Percentiles rank a stretch among this genome's conserved stretches.
These are phyloP conservation scores for Anoplius nigerrimus DNA, from an alignment of 2,888 invertebrate genomes.

Conservation along the genomic window DNA sequence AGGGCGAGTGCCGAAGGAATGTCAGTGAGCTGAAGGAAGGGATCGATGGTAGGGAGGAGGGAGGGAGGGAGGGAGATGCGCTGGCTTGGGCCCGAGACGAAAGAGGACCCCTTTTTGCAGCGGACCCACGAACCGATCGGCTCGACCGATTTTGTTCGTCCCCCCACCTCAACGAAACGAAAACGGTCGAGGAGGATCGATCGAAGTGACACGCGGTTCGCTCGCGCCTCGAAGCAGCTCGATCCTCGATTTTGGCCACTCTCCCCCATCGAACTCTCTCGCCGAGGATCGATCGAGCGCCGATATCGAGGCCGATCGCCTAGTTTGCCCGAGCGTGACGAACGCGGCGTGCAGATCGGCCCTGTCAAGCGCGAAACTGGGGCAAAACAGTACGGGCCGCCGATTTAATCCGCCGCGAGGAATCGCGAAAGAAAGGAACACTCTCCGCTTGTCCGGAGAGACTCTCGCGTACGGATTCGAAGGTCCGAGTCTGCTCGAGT, in stretches of 20 bases:
- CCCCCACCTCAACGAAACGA: slow-evolving; percentile 35
- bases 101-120: slow-evolving; percentile 32
- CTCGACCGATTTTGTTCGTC: slow-evolving; percentile 22
- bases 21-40: neutral
- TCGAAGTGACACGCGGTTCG: slow-evolving; percentile 28
- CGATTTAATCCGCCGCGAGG: slow-evolving; percentile 58
- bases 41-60: slow-evolving; percentile 10
- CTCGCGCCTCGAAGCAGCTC: neutral
- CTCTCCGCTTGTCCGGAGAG: no score
- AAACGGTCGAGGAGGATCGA: slow-evolving; percentile 21
- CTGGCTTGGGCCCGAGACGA: slow-evolving; percentile 35
- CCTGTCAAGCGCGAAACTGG: slow-evolving; percentile 62
- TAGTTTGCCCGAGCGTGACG: slow-evolving; percentile 59
- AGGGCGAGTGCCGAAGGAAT: slow-evolving; percentile 6
- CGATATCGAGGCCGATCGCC: slow-evolving; percentile 54
- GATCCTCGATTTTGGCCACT: slow-evolving; percentile 14
- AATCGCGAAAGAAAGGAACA: slow-evolving; percentile 2
- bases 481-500: no score
- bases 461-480: no score
- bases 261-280: slow-evolving; percentile 30
- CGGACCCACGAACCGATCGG: slow-evolving; percentile 1
- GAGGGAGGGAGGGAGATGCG: slow-evolving; percentile 18
- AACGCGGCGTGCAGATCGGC: slow-evolving; percentile 56
- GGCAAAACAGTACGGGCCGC: slow-evolving; percentile 63
- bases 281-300: slow-evolving; percentile 45